These are phyloP conservation scores for Hirtodrosophila duncani DNA, from an alignment of 2,888 invertebrate species.

Conservation along the genomic window DNA sequence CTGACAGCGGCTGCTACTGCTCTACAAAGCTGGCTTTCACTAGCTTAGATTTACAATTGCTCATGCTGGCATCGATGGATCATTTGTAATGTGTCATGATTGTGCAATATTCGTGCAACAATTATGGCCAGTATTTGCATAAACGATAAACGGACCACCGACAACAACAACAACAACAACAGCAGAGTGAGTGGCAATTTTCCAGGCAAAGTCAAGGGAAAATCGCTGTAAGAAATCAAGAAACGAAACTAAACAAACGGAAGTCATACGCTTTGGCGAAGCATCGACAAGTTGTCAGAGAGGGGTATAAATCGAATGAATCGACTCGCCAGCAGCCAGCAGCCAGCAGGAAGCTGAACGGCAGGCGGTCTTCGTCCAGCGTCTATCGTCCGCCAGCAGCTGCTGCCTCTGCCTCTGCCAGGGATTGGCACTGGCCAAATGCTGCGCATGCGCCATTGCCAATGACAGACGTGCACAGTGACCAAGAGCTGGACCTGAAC, in stretches of 20 bases:
- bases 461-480: slow-evolving; percentile 38
- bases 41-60: slow-evolving; percentile 4
- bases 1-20: slow-evolving; percentile 16
- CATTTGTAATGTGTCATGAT: slow-evolving; percentile 60
- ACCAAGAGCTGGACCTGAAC: slow-evolving; percentile 24
- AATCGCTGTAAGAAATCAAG: slow-evolving; percentile 3
- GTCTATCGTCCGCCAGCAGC: background rate
- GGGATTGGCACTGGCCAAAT: slow-evolving; percentile 27
- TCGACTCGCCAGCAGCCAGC: slow-evolving; percentile 8
- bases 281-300: background rate
- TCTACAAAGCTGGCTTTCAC: background rate
- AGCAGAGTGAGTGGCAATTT: slow-evolving; percentile 58
- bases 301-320: background rate
- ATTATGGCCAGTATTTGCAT: slow-evolving; percentile 63
- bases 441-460: slow-evolving; percentile 53
- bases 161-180: slow-evolving; percentile 19
- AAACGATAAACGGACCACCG: slow-evolving; percentile 35
- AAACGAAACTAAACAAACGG: slow-evolving; percentile 24
- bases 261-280: background rate
- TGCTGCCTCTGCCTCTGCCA: background rate
- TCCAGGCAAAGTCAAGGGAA: slow-evolving; percentile 32
- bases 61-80: slow-evolving; percentile 38
- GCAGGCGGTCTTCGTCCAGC: slow-evolving; percentile 16
- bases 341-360: slow-evolving; percentile 52
- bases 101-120: slow-evolving; percentile 66